Evolutionary conservation across 2,113 vertebrate species (phyloP).

Genomic region (Prinia subflava): DNA sequence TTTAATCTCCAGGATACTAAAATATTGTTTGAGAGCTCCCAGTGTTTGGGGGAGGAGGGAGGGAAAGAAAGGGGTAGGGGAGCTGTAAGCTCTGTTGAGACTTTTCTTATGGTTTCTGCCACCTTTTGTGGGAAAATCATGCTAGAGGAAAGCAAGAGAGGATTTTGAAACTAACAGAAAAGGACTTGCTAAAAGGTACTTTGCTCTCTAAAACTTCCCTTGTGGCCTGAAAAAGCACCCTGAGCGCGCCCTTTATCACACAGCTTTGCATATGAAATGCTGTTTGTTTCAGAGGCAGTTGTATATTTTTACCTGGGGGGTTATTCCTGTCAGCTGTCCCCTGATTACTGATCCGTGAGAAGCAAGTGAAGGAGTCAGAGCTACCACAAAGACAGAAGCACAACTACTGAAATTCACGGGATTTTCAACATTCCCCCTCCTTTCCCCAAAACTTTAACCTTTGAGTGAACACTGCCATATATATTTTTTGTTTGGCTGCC

Average conservation of each 20-base stretch:
- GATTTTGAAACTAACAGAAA: conserved; percentile 7
- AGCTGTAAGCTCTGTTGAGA: not conserved
- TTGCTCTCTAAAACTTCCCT: conserved; percentile 2
- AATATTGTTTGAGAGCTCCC: not conserved
- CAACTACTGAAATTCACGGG: not conserved
- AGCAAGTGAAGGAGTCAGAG: not conserved
- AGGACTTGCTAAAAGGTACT: not conserved
- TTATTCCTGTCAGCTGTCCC: not conserved
- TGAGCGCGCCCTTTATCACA: not conserved
- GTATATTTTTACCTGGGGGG: not conserved
- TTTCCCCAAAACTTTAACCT: not conserved
- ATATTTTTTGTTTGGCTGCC: not conserved
- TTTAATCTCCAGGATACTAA: conserved; percentile 17
- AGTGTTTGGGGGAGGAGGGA: not conserved
- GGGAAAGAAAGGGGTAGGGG: not conserved
- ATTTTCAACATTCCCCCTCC: not conserved
- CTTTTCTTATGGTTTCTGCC: not conserved
- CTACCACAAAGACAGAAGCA: not conserved
- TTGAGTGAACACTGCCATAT: not conserved
- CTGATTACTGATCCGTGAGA: not conserved
- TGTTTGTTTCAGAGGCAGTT: not conserved
- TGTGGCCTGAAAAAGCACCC: conserved; percentile 6
- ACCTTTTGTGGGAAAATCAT: not conserved
- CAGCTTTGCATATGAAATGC: conserved; percentile 19
- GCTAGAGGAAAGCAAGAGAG: not conserved